Base-by-base conservation (phyloP, 2,888 invertebrate species). In the Linyphia triangularis region DNA sequence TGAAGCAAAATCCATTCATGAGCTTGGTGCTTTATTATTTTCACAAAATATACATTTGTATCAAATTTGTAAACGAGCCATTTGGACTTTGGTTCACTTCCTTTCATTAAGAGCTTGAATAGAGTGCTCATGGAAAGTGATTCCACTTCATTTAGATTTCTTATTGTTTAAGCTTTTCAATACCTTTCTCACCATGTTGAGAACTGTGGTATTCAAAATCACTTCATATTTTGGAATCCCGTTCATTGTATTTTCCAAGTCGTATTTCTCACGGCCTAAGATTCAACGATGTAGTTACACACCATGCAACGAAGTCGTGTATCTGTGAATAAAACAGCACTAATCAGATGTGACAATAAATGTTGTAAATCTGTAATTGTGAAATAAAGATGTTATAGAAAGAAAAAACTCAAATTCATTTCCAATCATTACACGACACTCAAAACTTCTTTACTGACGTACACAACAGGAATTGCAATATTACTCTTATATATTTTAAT, bases 261-360 rank as follows among this genome's bases (percentile, higher is more conserved):
- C 77, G 77, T 63, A 77, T 63, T 77, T 73, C 73, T 57, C 73
- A 70, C 70, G 28, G 30, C 51, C 30, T 65, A 43, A 59, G 26
- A 79, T 81, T 81, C 70, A 81, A 81, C 69, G 70, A 81, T 70
- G 69, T 57, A 70, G 69, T 70, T 73, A 51, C 79, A 69, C 69
- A 81, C 69, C 59, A 59, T 69, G 59, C 69, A 81, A 81, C 59
- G 69, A 81, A 81, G 81, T 81, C 59, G 69, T 81, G 81, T 69
- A 81, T 33, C 63, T 77, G 77, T 63, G 63, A 81, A 70, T 33
- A 57, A 81, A 33, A 69, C 33, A 57, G 70, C 81, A 81, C 81
- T 69, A 13, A 65, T 70, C 37, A 57, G 69, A 81, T 81, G 57
- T 81, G 51, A 67, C 57, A 81, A 37, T 81, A 24, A 59, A 70